These are phyloP conservation scores for Anoura caudifer DNA, from an alignment of 2,113 vertebrate species.

Conservation along the genomic window DNA sequence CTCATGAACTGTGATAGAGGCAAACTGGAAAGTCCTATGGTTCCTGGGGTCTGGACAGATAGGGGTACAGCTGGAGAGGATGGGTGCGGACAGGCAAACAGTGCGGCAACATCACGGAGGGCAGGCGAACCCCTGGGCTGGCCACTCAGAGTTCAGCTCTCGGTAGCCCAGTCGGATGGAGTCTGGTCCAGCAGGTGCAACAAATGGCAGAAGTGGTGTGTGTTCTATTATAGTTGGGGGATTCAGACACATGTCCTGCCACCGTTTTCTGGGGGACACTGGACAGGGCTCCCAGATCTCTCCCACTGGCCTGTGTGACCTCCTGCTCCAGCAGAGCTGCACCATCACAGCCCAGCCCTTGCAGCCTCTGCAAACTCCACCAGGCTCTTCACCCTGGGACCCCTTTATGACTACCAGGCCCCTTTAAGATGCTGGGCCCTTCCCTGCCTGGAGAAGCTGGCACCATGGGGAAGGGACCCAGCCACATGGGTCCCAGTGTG, in stretches of 20 bases:
- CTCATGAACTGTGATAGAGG: neutral
- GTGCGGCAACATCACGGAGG: accelerated
- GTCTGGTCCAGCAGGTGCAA: neutral
- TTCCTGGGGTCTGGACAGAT: neutral
- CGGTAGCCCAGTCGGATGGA: accelerated
- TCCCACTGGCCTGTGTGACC: neutral
- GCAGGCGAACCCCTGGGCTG: neutral
- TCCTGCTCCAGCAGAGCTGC: neutral
- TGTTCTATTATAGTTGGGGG: neutral
- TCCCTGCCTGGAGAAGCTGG: neutral
- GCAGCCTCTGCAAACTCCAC: neutral
- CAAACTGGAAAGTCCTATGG: neutral
- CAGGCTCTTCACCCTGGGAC: neutral
- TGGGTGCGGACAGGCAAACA: neutral
- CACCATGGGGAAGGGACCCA: neutral
- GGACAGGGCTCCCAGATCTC: neutral
- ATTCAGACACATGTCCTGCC: neutral
- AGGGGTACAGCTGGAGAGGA: neutral
- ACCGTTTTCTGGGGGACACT: neutral
- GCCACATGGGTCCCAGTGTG: accelerated
- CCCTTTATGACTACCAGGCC: neutral
- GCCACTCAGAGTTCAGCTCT: neutral
- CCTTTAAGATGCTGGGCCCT: neutral
- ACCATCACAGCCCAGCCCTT: neutral
- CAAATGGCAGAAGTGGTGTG: neutral